Conservation (phyloP, 2,888 invertebrate species). For the Blera fallax region DNA sequence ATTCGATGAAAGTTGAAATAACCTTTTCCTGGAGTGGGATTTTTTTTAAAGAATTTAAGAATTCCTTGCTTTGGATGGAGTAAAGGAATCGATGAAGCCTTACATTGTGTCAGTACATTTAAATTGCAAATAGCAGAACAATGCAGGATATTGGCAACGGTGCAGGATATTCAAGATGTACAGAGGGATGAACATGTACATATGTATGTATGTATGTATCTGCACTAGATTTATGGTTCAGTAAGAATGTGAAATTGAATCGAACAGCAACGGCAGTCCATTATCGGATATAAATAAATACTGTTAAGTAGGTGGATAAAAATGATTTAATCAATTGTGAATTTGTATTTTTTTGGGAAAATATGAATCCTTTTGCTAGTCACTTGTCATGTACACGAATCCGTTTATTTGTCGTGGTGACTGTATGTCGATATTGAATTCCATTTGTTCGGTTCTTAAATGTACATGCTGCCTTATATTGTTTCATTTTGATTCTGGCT, state of each 20-base stretch:
- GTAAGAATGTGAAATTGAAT: neutral
- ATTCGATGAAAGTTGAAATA: neutral
- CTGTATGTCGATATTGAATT: neutral
- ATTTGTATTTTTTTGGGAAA: neutral
- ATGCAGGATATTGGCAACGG: neutral
- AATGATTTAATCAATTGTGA: constrained; percentile 16
- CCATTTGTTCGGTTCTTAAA: neutral
- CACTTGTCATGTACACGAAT: neutral
- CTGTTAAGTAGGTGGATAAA: constrained; percentile 6
- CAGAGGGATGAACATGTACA: neutral
- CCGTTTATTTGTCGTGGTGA: neutral
- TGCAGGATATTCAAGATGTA: neutral
- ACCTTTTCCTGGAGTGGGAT: neutral
- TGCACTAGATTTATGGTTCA: neutral
- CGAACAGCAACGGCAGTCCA: neutral
- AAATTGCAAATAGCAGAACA: neutral
- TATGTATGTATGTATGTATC: neutral
- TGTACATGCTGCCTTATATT: neutral
- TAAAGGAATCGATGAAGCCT: neutral
- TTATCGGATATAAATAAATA: constrained; percentile 14
- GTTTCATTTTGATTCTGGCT: neutral
- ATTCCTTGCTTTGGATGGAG: too few relatives aligned
- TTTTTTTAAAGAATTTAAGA: neutral
- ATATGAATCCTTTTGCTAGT: neutral
- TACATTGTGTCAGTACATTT: neutral